These are phyloP conservation scores for Myotis lucifugus DNA, from an alignment of 2,113 vertebrate genomes.

Conservation along the genomic window DNA sequence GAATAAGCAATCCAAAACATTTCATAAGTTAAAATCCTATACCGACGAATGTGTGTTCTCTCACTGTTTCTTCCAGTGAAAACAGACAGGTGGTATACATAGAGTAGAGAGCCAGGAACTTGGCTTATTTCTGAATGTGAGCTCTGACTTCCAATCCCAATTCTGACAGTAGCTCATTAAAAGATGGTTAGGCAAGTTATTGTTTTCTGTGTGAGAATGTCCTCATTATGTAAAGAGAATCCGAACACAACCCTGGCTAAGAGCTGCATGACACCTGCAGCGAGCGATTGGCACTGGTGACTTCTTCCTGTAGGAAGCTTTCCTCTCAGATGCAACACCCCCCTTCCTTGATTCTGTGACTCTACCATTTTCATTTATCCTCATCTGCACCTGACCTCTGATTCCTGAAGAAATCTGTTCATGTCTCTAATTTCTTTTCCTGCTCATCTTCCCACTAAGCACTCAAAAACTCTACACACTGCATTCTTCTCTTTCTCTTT, in stretches of 20 bases:
- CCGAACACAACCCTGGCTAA: slow-evolving; percentile 48
- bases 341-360: background rate
- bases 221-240: slow-evolving; percentile 55
- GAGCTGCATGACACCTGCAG: slow-evolving; percentile 41
- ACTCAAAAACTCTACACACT: background rate
- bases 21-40: slow-evolving; percentile 76
- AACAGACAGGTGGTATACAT: slow-evolving; percentile 76
- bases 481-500: background rate
- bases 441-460: background rate
- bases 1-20: slow-evolving; percentile 76
- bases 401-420: background rate
- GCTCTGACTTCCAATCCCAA: slow-evolving; percentile 60
- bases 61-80: slow-evolving; percentile 70
- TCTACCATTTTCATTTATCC: background rate
- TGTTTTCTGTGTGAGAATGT: slow-evolving; percentile 63
- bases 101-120: slow-evolving; percentile 62
- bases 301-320: background rate
- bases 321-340: background rate
- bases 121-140: slow-evolving; percentile 71
- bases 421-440: background rate
- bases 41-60: slow-evolving; percentile 78
- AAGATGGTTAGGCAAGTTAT: slow-evolving; percentile 56
- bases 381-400: background rate
- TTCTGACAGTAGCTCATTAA: slow-evolving; percentile 65
- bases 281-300: background rate